Evolutionary conservation across 2,797 vertebrate species (phyloP), one percentile per base, ranked within the genome.

Genomic region (Amazona ochrocephala): DNA sequence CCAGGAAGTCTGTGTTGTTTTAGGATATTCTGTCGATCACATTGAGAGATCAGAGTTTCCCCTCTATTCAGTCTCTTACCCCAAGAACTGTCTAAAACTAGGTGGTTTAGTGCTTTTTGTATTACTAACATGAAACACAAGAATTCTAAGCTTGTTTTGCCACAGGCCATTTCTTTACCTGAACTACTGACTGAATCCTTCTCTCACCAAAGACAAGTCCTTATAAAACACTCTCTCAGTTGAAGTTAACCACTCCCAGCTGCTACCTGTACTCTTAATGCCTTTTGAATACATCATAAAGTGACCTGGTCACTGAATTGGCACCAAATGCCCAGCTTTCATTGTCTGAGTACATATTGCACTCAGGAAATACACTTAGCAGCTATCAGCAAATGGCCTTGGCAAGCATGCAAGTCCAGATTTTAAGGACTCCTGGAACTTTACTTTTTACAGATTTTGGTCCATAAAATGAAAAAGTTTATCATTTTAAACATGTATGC

Each of bases 391-490:
- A 91, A 93, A 73, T 7, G 9, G 41, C 51, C 66, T 56, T 45
- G 74, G 74, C 67, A 92, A 79, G 22, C 39, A 42, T 70, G 18
- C 14, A 37, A 71, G 37, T 66, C 34, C 30, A 56, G 18, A 77
- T 16, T 42, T 30, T 53, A 82, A 75, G 41, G 18, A 76, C 10
- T 45, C 39, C n/a, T 32, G 11, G 12, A 82, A 68, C 68, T 39
- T 86, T 16, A 19, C 39, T 94, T 92, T 44, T 34, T 44, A 87
- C 13, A 29, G 41, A 73, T 48, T 71, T 64, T 22, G n/a, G 16
- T 47, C 21, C 24, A 74, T n/a, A 50, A 66, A 89, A 77, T 11
- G 7, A 27, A 44, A 23, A 97, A 85, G 27, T 94, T 97, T 61
- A 95, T 89, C 6, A 61, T 66, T 81, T 86, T 11, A 80, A 77